Conservation (phyloP, 2,797 vertebrate species). For the Melanotaenia parkinsoni region DNA sequence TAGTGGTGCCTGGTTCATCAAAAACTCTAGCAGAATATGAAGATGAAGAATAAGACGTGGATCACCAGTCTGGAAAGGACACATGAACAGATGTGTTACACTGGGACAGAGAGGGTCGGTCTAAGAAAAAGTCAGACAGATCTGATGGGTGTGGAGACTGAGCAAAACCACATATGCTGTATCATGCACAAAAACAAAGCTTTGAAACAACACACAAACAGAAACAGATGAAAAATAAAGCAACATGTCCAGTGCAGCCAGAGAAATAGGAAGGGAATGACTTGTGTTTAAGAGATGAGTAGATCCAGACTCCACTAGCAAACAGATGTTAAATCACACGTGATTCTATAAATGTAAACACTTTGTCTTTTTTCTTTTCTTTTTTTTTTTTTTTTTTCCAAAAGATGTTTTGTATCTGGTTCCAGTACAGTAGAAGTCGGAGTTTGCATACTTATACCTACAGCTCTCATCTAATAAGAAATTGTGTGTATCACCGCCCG, state of each 20-base stretch:
- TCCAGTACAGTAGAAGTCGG: slow-evolving; percentile 30
- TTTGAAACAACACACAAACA: slow-evolving; percentile 30
- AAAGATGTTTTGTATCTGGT: slow-evolving; percentile 23
- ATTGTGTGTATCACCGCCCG: slow-evolving; percentile 19
- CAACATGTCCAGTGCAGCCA: slow-evolving; percentile 52
- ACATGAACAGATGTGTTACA: slow-evolving; percentile 38
- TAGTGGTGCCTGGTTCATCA: slow-evolving; percentile 26
- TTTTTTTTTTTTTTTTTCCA: background rate
- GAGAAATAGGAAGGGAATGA: slow-evolving; percentile 36
- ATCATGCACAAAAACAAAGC: slow-evolving; percentile 28
- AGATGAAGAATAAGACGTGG: slow-evolving; percentile 18
- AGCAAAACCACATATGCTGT: slow-evolving; percentile 45
- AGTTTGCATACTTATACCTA: slow-evolving; percentile 22
- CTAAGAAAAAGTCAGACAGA: slow-evolving; percentile 34
- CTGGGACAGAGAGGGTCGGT: slow-evolving; percentile 23
- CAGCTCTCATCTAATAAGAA: slow-evolving; percentile 34
- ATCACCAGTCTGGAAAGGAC: slow-evolving; percentile 41
- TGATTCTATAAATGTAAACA: slow-evolving; percentile 54
- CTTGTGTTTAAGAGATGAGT: slow-evolving; percentile 50
- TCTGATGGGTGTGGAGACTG: slow-evolving; percentile 43
- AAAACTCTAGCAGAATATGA: slow-evolving; percentile 23
- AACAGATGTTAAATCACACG: slow-evolving; percentile 63
- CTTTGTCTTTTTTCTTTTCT: slow-evolving; percentile 15
- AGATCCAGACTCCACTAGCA: slow-evolving; percentile 58
- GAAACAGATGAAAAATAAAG: slow-evolving; percentile 51